These are phyloP conservation scores for Syngnathus typhle DNA, from an alignment of 2,113 vertebrate species.

Conservation along the genomic window DNA sequence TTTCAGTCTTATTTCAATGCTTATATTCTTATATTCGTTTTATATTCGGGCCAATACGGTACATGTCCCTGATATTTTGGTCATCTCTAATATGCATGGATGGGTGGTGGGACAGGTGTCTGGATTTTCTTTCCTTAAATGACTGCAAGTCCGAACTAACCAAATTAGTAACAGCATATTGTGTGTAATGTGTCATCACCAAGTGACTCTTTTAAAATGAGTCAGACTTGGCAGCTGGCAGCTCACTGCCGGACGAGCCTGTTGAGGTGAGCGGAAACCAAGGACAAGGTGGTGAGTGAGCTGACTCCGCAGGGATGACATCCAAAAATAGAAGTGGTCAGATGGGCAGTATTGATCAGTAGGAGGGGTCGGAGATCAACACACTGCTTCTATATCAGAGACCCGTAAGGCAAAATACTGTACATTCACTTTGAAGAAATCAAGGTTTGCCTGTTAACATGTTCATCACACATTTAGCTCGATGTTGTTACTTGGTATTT, in stretches of 20 bases:
- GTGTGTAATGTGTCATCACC: constrained; percentile 7
- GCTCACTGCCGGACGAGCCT: constrained; percentile 29
- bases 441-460: neutral
- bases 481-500: too few relatives aligned
- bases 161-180: constrained; percentile 6
- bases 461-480: neutral
- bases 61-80: constrained; percentile 27
- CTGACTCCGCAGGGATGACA: constrained; percentile 48
- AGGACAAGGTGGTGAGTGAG: constrained; percentile 28
- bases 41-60: too few relatives aligned
- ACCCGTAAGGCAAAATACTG: constrained; percentile 5
- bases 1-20: too few relatives aligned
- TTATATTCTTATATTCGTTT: too few relatives aligned
- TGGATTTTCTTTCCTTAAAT: neutral
- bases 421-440: neutral
- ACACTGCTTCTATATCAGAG: constrained; percentile 19
- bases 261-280: constrained; percentile 37
- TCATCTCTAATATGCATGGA: constrained; percentile 18
- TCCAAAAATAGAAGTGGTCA: constrained; percentile 60
- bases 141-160: constrained; percentile 1
- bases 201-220: constrained; percentile 30
- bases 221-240: constrained; percentile 35
- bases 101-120: neutral
- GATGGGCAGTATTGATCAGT: constrained; percentile 52
- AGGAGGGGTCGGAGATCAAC: constrained; percentile 40